Percentiles rank a stretch among this genome's conserved stretches.
These are phyloP conservation scores for Dasypogon diadema DNA, from an alignment of 2,888 invertebrate species.

Conservation along the genomic window DNA sequence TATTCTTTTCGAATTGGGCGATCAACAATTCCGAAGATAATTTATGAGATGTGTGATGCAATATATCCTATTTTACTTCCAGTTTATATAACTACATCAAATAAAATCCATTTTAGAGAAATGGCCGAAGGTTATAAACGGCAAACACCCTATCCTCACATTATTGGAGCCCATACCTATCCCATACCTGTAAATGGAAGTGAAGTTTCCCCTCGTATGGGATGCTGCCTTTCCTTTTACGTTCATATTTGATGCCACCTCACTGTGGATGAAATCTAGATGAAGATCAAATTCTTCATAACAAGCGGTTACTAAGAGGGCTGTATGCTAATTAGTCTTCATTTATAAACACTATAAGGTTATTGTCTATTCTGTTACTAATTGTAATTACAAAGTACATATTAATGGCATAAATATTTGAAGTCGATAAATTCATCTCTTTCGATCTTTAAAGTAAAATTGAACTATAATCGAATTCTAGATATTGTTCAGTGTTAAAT, in stretches of 20 bases:
- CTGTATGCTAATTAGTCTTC: too few species aligned
- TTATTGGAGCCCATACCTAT: background rate
- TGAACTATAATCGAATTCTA: too few species aligned
- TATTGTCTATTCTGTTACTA: too few species aligned
- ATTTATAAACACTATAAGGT: too few species aligned
- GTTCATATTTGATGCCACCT: background rate
- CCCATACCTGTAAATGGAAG: slow-evolving; percentile 1
- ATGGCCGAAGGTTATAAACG: background rate
- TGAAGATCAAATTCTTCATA: background rate
- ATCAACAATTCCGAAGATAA: background rate
- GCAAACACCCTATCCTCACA: background rate
- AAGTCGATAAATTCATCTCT: too few species aligned
- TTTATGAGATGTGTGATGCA: background rate
- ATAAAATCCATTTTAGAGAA: background rate
- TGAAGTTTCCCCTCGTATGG: background rate
- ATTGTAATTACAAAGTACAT: too few species aligned
- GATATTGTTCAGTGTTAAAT: too few species aligned
- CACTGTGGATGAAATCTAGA: background rate
- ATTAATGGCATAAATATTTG: too few species aligned
- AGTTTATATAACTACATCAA: background rate
- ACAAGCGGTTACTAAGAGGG: background rate
- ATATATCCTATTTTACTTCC: background rate
- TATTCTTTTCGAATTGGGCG: background rate
- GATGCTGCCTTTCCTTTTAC: slow-evolving; percentile 11
- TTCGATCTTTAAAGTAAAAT: too few species aligned